A percentile compares a stretch with the other conserved stretches of the same genome.
phyloP scores from a whole-genome alignment of 2,797 vertebrate genomes.

The Pseudochromis fuscus region DNA sequence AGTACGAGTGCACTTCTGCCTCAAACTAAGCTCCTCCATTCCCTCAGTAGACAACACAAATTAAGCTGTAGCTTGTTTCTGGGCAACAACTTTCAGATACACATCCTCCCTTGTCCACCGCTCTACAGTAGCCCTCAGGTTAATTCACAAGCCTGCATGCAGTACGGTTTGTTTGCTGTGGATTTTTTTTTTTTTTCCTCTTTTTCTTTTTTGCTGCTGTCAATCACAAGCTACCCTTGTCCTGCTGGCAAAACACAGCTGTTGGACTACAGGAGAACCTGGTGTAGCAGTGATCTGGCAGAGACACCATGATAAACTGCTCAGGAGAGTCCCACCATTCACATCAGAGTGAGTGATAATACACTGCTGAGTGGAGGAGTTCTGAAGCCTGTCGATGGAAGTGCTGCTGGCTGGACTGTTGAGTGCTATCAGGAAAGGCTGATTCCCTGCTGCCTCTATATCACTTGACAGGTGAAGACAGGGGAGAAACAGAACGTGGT shows the following conservation, averaged over 20 bases:
- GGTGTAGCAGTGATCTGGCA: constrained; percentile 24
- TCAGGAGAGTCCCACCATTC: constrained; percentile 51
- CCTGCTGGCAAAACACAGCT: constrained; percentile 39
- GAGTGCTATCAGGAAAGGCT: constrained; percentile 60
- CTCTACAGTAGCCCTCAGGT: background rate
- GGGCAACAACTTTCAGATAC: constrained; percentile 2
- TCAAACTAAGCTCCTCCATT: constrained; percentile 12
- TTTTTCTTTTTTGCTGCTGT: constrained; percentile 38
- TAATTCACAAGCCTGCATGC: constrained; percentile 16
- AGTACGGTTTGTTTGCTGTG: constrained; percentile 36
- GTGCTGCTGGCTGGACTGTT: constrained; percentile 51
- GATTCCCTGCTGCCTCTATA: constrained; percentile 54
- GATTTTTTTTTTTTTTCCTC: no score
- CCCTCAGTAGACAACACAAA: constrained; percentile 18
- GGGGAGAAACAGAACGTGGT: constrained; percentile 31
- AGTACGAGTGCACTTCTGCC: constrained; percentile 7
- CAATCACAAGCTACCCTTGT: constrained; percentile 19
- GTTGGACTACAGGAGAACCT: constrained; percentile 44
- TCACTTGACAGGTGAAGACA: constrained; percentile 70
- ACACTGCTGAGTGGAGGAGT: constrained; percentile 53
- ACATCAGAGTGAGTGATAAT: constrained; percentile 62
- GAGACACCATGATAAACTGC: constrained; percentile 42
- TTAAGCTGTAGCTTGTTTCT: constrained; percentile 20
- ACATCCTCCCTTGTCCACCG: background rate
- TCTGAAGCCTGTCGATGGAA: constrained; percentile 69